A percentile compares a stretch with the other conserved stretches of the same genome.
phyloP scores from a whole-genome alignment of 2,797 vertebrate genomes.

The Crotalus adamanteus region DNA sequence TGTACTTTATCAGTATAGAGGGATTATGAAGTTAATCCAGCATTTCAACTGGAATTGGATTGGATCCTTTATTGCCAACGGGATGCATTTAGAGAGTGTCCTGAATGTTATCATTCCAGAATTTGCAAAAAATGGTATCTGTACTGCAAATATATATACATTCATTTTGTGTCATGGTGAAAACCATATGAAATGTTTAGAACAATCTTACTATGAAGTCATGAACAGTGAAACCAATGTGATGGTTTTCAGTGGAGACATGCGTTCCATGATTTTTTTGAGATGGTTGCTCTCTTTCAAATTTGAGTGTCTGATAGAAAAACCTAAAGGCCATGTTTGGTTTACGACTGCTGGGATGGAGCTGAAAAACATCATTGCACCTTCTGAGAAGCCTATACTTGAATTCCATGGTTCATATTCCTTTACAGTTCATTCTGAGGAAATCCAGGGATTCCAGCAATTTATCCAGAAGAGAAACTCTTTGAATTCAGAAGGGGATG shows the following conservation, averaged over 20 bases:
- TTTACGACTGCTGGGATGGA: background rate
- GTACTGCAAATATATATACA: background rate
- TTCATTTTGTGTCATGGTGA: background rate
- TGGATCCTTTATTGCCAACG: background rate
- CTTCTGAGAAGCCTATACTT: background rate
- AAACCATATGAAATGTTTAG: rapidly evolving
- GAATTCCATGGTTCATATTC: background rate
- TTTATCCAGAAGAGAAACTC: background rate
- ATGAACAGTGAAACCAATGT: background rate
- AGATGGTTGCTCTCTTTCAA: background rate
- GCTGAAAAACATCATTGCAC: background rate
- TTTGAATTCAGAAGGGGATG: background rate
- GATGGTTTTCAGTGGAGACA: background rate
- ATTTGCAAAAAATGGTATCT: background rate
- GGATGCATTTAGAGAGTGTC: background rate
- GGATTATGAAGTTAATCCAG: background rate
- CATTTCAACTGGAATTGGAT: constrained; percentile 8
- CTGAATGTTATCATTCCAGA: background rate
- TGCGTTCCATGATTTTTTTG: background rate
- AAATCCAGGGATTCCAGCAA: background rate
- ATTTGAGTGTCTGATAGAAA: background rate
- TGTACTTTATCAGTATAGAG: background rate
- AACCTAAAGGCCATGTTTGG: background rate
- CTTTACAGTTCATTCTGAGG: background rate
- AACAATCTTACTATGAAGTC: background rate